Evolutionary conservation across 2,113 vertebrate species (phyloP).

Genomic region (Dasyurus viverrinus): DNA sequence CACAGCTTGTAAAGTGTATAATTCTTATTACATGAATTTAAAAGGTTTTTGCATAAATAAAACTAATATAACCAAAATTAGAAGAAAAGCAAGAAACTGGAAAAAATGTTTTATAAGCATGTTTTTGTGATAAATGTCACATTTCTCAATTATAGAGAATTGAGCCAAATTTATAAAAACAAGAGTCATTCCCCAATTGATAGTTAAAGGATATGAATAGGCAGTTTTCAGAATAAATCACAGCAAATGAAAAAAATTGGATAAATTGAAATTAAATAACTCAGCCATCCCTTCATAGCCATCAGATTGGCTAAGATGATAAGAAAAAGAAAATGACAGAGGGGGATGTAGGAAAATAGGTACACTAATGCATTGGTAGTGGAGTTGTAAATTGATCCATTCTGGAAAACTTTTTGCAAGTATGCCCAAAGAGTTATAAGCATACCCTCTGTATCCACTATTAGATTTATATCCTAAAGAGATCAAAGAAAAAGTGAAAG

Average conservation of each 20-base stretch:
- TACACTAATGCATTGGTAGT: neutral
- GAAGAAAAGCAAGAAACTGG: neutral
- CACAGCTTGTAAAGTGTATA: neutral
- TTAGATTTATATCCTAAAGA: neutral
- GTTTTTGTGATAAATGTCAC: neutral
- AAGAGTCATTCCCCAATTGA: neutral
- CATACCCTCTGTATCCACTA: neutral
- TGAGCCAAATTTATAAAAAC: neutral
- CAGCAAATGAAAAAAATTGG: neutral
- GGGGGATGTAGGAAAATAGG: neutral
- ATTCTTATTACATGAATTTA: neutral
- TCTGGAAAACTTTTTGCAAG: neutral
- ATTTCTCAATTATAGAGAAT: neutral
- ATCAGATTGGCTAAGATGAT: neutral
- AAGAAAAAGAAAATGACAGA: neutral
- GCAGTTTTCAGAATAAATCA: neutral
- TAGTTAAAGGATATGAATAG: neutral
- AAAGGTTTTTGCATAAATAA: neutral
- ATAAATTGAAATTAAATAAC: neutral
- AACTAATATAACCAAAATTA: neutral
- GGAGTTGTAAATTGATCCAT: neutral
- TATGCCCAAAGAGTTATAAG: neutral
- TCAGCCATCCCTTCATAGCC: neutral
- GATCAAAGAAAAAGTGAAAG: neutral
- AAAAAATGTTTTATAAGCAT: neutral